Base-by-base conservation (phyloP, 1,140 invertebrate species). In the Rhyzopertha dominica region DNA sequence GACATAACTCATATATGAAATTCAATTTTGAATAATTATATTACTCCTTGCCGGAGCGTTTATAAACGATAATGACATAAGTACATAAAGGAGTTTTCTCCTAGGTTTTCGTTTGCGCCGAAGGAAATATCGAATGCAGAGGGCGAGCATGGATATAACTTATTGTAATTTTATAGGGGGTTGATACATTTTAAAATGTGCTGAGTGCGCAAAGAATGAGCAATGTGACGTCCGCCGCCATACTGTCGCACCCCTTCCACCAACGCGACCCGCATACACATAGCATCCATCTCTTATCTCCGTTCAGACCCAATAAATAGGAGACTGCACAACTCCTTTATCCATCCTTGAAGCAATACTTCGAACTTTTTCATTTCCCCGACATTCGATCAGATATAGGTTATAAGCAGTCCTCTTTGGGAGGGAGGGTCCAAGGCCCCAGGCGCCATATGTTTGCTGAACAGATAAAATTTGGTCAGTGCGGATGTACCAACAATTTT, bases 111-210 rank as follows among this genome's bases (percentile, higher is more conserved):
- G n/a, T n/a, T n/a, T n/a, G n/a, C n/a, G n/a, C n/a, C n/a, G n/a
- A n/a, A n/a, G n/a, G n/a, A n/a, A n/a, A n/a, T n/a, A n/a, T n/a
- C n/a, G n/a, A n/a, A n/a, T n/a, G n/a, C n/a, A n/a, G n/a, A n/a
- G n/a, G n/a, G n/a, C n/a, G n/a, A n/a, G n/a, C n/a, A n/a, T n/a
- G 48, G 49, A 60, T 57, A 60, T 61, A 66, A 62, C 61, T 64
- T 63, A 66, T 66, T 66, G 62, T 64, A 64, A 66, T 66, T 66
- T 66, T 66, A 65, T 65, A 59, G 62, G 51, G 60, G 59, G 59
- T 56, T 63, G 63, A 65, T 67, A 64, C 63, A 65, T 67, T 67
- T 67, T 65, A 65, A 67, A 67, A 67, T 67, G 64, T 67, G 64
- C 62, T 60, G 64, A 67, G 59, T 65, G 63, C 64, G 63, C 64